Evolutionary conservation across 1,140 invertebrate genomes (phyloP), one percentile per base, ranked within the genome.

Genomic region (Drosophila bipectinata): DNA sequence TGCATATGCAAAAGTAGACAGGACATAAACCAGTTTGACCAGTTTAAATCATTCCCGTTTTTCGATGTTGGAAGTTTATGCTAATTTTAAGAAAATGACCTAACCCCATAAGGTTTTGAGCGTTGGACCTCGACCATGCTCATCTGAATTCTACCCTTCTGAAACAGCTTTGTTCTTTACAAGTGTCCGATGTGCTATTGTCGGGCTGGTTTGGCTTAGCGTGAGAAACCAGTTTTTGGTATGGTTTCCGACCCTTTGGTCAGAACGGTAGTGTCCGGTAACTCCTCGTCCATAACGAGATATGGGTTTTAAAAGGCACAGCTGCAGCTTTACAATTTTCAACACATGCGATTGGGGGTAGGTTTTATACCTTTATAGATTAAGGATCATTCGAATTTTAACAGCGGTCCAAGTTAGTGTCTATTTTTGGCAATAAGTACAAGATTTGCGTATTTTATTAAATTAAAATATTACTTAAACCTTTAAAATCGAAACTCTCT

Each of bases 201-300:
- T 32, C 28, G 45, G 15, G 53, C 32, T 34, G 41, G 49, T 57
- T 41, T 26, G 49, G 77, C 60, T 57, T 62, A 68, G 59, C 83
- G 79, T 83, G 84, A 83, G 84, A 88, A 88, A 88, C 82, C 83
- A 79, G 83, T 88, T 88, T 87, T 39, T 64, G 44, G 61, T 47
- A 34, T 69, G 72, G 55, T 39, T 15, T 32, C 30, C 56, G 37
- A 53, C 57, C 72, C 48, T 32, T 32, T 80, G 66, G 66, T 53
- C 64, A 56, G 52, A 37, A 47, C 52, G 49, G 68, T 14, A 59
- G 63, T 85, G 81, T 82, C 81, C 82, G 56, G 62, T 88, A 53
- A 49, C 72, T 39, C 2, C 12, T 9, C 28, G 37, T 48, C 64
- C 56, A 62, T 26, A 44, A n/a, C 14, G 28, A 30, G 28, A 47